Base-by-base conservation (phyloP, 2,888 invertebrate species). In the Plagiodera versicolora region DNA sequence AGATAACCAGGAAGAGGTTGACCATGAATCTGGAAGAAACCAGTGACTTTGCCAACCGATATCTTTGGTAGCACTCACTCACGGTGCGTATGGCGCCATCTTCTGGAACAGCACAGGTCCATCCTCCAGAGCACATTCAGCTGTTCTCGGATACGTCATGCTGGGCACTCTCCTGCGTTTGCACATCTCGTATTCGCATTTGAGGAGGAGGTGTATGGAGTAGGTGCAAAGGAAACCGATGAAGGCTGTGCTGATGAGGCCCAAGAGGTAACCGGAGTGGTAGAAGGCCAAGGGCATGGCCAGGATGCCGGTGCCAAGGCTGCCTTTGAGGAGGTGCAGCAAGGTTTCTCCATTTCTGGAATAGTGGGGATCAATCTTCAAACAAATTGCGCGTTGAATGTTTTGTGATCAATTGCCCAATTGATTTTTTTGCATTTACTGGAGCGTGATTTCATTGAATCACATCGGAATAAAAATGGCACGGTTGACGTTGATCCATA, bases 211-310 rank as follows among this genome's bases (percentile, higher is more conserved):
- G 77, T 96, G 94, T 80, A 98, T 95, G 77, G 97, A 97, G 80
- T 97, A 96, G 2, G 95, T 92, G 81, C 95, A 95, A 32, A 98
- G 85, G 19, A 91, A 79, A 0, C 96, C 97, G 69, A 98, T 92
- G 2, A 93, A 72, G 10, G 93, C 78, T 0, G 97, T 90, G 6
- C 94, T 93, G 17, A 92, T 81, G 1, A 88, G 76, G 9, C 97
- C 97, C 2, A 95, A 86, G 60, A 87, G 82, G 70, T 92, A 88
- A 1, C 95, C 95, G 0, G 95, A 86, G 77, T 95, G 87, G 69
- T 86, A 84, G 76, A 95, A 91, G 0, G 95, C 95, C 67, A 88
- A 85, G 0, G 95, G 95, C 90, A 96, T 92, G 3, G 95, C 95
- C 56, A 96, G 82, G 70, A 95, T 92, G 6, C 96, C 96, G 0